Base-by-base conservation (phyloP, 2,888 invertebrate genomes). In the Chymomyza caudatula region DNA sequence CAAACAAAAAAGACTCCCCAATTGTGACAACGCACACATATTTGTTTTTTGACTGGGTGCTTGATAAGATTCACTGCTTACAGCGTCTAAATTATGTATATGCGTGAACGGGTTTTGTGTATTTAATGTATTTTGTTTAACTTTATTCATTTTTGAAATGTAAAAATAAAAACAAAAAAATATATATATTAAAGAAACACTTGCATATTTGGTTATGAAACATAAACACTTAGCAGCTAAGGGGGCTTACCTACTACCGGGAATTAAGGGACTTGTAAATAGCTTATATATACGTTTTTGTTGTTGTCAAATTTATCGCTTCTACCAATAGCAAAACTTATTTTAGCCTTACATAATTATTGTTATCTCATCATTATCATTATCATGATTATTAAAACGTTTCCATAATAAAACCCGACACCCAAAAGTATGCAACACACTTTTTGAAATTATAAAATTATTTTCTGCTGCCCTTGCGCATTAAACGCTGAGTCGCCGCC, bases 391-490 rank as follows among this genome's bases (percentile, higher is more conserved):
- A 58, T 60, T 54, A 43, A 59, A 47, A 5, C 43, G 25, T 43
- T 37, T 29, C n/a, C 15, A 54, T 13, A 25, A 2, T 64, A 58
- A 64, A 62, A 62, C 51, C 67, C 64, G 52, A 61, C 60, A 60
- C 71, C 71, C 43, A 60, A 67, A 72, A 71, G 70, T 71, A 72
- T 58, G 67, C 71, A 67, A 69, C 42, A 59, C 47, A 51, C 22
- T 15, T 64, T 69, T 60, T 43, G 2, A 8, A 0, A 20, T 60
- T 55, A 55, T 57, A 61, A 65, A 53, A 25, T 51, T 74, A 85
- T 59, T 87, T 87, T 43, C 87, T 84, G 63, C 86, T 88, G 23
- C 85, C 84, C 66, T 82, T 86, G 51, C 87, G 87, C 3, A 74
- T 78, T 64, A 88, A 69, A 67, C 85, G 86, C 51, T 84, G 78